Evolutionary conservation across 1,140 invertebrate genomes (phyloP), one percentile per base, ranked within the genome.

Genomic region (Melanaphis sacchari): DNA sequence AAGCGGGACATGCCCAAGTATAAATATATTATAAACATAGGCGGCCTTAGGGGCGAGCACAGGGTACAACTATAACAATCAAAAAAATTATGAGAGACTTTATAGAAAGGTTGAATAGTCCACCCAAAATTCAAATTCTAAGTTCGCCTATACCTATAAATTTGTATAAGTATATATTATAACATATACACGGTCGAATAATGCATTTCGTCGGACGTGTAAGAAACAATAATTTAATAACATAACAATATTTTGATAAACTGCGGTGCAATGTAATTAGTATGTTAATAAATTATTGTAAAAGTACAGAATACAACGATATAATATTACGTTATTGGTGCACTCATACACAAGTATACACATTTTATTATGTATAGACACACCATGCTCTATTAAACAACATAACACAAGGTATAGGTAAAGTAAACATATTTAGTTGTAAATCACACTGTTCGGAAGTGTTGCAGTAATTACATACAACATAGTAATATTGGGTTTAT

Each of bases 321-420:
- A n/a, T 76, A 76, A 76, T 76, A 76, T n/a, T 66, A 66, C n/a
- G 31, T n/a, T 76, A 76, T 76, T n/a, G 59, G 59, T 76, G 59
- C 59, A 76, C 15, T 76, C 59, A 76, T 76, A 76, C 59, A 76
- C 59, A 76, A 76, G 18, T 76, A 76, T 59, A 59, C 15, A 76
- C 59, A 76, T 76, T 76, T n/a, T 76, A 52, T 52, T 52, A 66
- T 76, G 31, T 76, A n/a, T 76, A 76, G n/a, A 76, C 31, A 15
- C 59, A n/a, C 46, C 46, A 49, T 76, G 59, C 59, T 76, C 59
- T 76, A 76, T 59, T 76, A n/a, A 76, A 76, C 15, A 76, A n/a
- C 59, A 76, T 76, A 76, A n/a, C 31, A 76, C 59, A 76, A n/a
- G n/a, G 15, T 76, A n/a, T n/a, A 76, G 59, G 59, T 76, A 76